Evolutionary conservation across 2,113 vertebrate species (phyloP).

Genomic region (Lepisosteus osseus): DNA sequence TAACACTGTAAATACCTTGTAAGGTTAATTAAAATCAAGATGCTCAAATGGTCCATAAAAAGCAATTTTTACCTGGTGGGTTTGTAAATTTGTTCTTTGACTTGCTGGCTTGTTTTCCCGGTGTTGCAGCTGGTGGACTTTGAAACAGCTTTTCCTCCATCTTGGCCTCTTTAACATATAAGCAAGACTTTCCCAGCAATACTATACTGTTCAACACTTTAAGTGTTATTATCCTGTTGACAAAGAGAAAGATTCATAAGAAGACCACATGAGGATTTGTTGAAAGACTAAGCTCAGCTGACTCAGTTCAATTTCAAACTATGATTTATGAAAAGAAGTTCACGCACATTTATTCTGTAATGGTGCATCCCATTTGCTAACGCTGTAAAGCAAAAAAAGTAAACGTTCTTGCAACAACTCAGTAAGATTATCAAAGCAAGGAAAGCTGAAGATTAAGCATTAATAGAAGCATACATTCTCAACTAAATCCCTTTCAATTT

Average conservation of each 20-base stretch:
- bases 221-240: conserved; percentile 80
- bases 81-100: conserved; percentile 64
- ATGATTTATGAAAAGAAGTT: no score
- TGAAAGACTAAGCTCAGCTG: no score
- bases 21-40: neutral
- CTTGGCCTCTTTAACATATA: conserved; percentile 91
- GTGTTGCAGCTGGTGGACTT: conserved; percentile 50
- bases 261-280: neutral
- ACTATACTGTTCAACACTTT: conserved; percentile 95
- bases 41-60: neutral
- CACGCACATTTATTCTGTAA: no score
- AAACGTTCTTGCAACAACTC: no score
- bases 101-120: conserved; percentile 59
- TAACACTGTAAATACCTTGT: neutral
- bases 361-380: no score
- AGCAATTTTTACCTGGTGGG: conserved; percentile 62
- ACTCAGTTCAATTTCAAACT: no score
- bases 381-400: no score
- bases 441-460: no score
- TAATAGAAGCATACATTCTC: no score
- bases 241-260: conserved; percentile 19
- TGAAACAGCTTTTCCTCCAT: conserved; percentile 92
- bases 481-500: no score
- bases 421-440: no score
- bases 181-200: conserved; percentile 92